Conservation (phyloP, 2,888 invertebrate species). For the Noctua janthe region DNA sequence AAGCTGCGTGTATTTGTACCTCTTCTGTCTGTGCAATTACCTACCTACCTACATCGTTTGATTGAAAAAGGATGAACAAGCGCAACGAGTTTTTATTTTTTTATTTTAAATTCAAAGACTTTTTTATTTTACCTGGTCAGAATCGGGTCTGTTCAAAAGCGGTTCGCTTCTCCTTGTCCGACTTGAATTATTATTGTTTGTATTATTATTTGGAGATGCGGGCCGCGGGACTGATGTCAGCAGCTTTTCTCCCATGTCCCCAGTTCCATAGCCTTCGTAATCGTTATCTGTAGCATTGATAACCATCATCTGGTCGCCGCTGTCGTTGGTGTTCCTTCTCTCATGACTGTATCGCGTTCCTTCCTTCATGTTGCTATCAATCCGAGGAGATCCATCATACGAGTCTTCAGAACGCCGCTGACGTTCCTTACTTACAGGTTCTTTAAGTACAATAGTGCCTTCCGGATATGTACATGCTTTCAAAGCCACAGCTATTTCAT, state of each 20-base stretch:
- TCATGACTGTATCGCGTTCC: slow-evolving; percentile 79
- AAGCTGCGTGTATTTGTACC: background rate
- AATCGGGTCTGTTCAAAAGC: slow-evolving; percentile 75
- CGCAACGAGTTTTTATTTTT: slow-evolving; percentile 1
- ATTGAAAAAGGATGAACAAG: slow-evolving; percentile 15
- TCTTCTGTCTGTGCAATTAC: slow-evolving; percentile 3
- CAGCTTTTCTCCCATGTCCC: slow-evolving; percentile 72
- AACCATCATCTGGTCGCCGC: slow-evolving; percentile 75
- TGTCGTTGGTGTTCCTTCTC: slow-evolving; percentile 75
- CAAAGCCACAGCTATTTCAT: slow-evolving; percentile 83
- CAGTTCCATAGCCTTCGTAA: slow-evolving; percentile 73
- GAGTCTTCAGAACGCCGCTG: slow-evolving; percentile 69
- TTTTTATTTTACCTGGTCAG: slow-evolving; percentile 77
- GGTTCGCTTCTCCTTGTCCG: slow-evolving; percentile 78
- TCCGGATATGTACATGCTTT: slow-evolving; percentile 73
- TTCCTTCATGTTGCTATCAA: slow-evolving; percentile 75
- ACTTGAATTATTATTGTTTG: slow-evolving; percentile 49
- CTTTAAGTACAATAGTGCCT: slow-evolving; percentile 56
- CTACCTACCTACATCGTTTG: background rate
- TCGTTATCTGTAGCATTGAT: slow-evolving; percentile 79
- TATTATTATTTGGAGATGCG: slow-evolving; percentile 60
- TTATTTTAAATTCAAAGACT: slow-evolving; percentile 35
- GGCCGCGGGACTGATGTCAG: slow-evolving; percentile 71
- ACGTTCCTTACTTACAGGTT: slow-evolving; percentile 55
- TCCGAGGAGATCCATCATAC: slow-evolving; percentile 71